Conservation (phyloP, 1,140 invertebrate genomes). For the Cherax destructor region DNA sequence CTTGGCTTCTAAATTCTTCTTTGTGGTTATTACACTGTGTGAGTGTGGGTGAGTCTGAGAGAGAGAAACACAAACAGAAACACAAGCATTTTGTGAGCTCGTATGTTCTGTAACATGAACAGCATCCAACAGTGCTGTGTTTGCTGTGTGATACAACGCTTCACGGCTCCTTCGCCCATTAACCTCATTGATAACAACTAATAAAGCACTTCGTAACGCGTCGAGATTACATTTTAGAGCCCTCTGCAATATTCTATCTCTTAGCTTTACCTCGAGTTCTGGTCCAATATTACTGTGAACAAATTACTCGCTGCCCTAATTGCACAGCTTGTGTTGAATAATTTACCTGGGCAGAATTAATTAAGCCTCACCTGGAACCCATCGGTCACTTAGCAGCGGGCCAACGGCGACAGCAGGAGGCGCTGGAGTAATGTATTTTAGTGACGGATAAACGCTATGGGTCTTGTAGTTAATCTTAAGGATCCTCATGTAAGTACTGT, state of each 20-base stretch:
- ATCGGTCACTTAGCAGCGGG: neutral
- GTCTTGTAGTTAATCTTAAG: too few relatives aligned
- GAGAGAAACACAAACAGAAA: neutral
- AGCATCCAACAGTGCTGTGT: too few relatives aligned
- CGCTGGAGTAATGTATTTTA: neutral
- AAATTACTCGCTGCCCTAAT: neutral
- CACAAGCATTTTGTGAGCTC: neutral
- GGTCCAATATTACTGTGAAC: conserved; percentile 1
- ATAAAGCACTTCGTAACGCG: too few relatives aligned
- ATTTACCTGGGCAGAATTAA: neutral
- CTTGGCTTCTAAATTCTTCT: neutral
- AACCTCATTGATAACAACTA: too few relatives aligned
- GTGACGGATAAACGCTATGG: neutral
- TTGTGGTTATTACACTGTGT: neutral
- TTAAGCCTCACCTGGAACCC: neutral
- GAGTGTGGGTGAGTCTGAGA: neutral
- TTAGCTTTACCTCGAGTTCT: neutral
- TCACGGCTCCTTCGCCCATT: too few relatives aligned
- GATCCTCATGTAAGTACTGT: too few relatives aligned
- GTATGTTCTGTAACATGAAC: too few relatives aligned
- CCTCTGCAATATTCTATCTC: neutral
- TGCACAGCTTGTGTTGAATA: neutral
- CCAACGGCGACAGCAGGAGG: neutral
- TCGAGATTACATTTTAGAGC: neutral
- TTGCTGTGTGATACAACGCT: too few relatives aligned